A percentile compares a stretch with the other conserved stretches of the same genome.
phyloP scores from a whole-genome alignment of 1,140 invertebrate species.

The Neodiprion lecontei region DNA sequence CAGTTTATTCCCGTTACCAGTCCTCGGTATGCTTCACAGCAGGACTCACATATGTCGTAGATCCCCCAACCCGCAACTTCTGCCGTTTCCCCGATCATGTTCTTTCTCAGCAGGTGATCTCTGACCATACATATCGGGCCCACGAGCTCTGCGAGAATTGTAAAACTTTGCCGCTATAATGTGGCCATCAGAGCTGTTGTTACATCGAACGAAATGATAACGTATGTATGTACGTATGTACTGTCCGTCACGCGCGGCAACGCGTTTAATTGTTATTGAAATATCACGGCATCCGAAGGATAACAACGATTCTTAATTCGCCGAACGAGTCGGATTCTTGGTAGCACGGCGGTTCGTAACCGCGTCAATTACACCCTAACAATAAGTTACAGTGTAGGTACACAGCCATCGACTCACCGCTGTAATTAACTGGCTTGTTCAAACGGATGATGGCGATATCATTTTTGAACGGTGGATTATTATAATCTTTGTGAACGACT shows the following conservation, averaged over 20 bases:
- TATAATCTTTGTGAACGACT: conserved; percentile 64
- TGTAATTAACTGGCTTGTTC: conserved; percentile 59
- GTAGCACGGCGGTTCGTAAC: too few relatives aligned
- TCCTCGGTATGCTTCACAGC: neutral
- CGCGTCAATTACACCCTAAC: too few relatives aligned
- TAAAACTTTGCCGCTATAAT: conserved; percentile 14
- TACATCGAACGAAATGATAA: conserved; percentile 17
- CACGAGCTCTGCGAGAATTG: conserved; percentile 55
- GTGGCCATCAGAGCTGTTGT: conserved; percentile 6
- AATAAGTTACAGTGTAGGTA: neutral
- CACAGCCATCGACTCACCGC: conserved; percentile 50
- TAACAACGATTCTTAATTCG: too few relatives aligned
- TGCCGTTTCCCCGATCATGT: conserved; percentile 52
- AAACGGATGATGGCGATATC: conserved; percentile 73
- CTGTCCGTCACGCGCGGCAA: too few relatives aligned
- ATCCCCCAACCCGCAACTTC: conserved; percentile 67
- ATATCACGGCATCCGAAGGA: too few relatives aligned
- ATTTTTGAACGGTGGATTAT: conserved; percentile 67
- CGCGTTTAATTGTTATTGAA: too few relatives aligned
- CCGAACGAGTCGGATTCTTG: neutral
- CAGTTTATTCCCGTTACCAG: neutral
- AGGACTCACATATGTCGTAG: conserved; percentile 41
- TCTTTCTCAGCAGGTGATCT: conserved; percentile 40
- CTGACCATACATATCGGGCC: conserved; percentile 66
- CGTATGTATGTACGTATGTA: too few relatives aligned